Base-by-base conservation (phyloP, 2,888 invertebrate genomes). In the Steinernema hermaphroditum region DNA sequence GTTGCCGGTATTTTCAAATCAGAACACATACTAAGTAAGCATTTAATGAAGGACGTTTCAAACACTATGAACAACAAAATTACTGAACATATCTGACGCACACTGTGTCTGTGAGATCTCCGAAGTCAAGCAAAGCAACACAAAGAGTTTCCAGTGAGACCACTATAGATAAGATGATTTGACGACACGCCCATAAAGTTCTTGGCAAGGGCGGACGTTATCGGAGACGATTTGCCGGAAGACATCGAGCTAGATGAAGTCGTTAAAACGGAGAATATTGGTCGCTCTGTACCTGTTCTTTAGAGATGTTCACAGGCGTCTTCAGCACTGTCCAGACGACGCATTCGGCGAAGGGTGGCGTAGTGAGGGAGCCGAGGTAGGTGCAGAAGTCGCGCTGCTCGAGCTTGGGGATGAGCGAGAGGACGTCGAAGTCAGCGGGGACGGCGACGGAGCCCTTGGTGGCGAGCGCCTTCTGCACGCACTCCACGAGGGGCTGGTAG, bases 291-390 rank as follows among this genome's bases (percentile, higher is more conserved):
- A 81, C 82, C 78, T 82, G 81, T 70, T 76, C 75, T 16, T 77
- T 76, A 0, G 87, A 86, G 34, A 87, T 76, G 71, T 86, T 82
- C 6, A 87, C 80, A 6, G 87, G 86, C 57, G 85, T 83, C 6
- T 86, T 78, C 54, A 88, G 81, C 4, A 88, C 75, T 14, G 87
- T 87, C 88, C 88, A 88, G 37, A 85, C 84, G 50, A 87, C 87
- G 62, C 86, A 84, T 75, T 88, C 87, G 32, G 78, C 82, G 78
- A 83, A 87, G 9, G 87, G 87, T 19, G 87, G 87, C 24, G 86
- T 85, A 6, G 88, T 88, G 50, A 88, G 78, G 0, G 87, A 87
- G 9, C 88, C 88, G n/a, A 83, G 81, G 75, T 88, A 88, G 1
- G 86, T 87, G 82, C 87, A 87, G 79, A 85, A 88, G 72, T 87